Conservation (phyloP, 2,797 vertebrate genomes). For the Ciconia nigra region DNA sequence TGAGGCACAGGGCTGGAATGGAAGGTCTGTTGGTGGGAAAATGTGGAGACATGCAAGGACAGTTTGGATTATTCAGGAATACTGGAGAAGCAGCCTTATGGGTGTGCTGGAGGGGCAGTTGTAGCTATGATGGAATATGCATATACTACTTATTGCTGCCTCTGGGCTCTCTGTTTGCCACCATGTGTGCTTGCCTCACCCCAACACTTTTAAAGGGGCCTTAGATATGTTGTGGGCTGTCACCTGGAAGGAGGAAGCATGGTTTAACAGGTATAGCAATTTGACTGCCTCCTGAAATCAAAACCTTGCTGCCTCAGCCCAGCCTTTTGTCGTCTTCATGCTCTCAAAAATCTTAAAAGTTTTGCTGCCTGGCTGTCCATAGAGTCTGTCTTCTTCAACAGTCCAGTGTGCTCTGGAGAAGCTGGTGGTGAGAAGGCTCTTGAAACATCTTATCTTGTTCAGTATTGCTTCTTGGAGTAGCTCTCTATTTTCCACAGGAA, state of each 20-base stretch:
- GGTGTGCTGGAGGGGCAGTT: neutral
- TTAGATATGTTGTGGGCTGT: neutral
- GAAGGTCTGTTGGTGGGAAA: neutral
- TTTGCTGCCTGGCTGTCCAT: neutral
- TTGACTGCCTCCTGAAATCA: neutral
- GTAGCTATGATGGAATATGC: neutral
- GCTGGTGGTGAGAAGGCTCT: neutral
- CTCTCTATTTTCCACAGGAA: neutral
- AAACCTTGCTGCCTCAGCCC: neutral
- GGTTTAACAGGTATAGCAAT: neutral
- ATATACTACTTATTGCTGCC: neutral
- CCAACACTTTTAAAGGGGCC: neutral
- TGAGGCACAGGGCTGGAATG: neutral
- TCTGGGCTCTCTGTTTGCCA: neutral
- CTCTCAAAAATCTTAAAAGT: neutral
- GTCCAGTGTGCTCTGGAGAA: neutral
- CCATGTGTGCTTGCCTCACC: neutral
- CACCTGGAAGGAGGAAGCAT: neutral
- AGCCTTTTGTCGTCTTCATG: neutral
- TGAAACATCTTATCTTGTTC: neutral
- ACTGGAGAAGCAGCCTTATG: neutral
- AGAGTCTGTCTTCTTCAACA: neutral
- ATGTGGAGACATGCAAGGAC: neutral
- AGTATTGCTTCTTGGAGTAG: neutral
- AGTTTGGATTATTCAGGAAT: neutral